A percentile compares a stretch with the other conserved stretches of the same genome.
These are phyloP conservation scores for Gymnopithys bicolor DNA, from an alignment of 2,797 vertebrate species.

Conservation along the genomic window DNA sequence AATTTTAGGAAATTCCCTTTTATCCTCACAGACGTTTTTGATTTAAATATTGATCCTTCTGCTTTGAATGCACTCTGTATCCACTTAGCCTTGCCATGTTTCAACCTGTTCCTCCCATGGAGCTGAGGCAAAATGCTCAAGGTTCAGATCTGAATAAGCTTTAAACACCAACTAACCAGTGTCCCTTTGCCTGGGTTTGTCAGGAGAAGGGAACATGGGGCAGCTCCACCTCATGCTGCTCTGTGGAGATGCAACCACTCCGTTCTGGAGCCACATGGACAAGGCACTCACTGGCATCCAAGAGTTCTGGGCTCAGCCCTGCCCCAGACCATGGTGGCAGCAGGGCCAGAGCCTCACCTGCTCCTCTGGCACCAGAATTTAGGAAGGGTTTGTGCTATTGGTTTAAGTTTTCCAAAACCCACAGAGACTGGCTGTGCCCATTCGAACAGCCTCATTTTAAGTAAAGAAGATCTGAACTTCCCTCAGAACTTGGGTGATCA, in stretches of 20 bases:
- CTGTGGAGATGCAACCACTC: accelerated
- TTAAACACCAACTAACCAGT: background rate
- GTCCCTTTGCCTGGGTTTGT: background rate
- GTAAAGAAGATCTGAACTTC: background rate
- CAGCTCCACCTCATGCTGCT: background rate
- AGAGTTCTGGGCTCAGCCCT: background rate
- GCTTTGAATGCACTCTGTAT: background rate
- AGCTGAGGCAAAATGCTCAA: background rate
- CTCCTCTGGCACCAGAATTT: background rate
- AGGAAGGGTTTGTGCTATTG: background rate
- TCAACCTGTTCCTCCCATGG: background rate
- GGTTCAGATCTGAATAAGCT: background rate
- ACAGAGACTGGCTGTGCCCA: background rate
- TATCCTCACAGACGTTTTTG: background rate
- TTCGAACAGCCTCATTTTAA: background rate
- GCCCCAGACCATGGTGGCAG: background rate
- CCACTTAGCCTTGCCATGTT: background rate
- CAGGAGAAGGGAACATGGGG: background rate
- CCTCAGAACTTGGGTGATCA: background rate
- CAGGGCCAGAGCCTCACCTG: background rate
- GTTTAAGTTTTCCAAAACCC: background rate
- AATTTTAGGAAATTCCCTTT: background rate
- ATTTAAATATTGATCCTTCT: background rate
- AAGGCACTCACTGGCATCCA: background rate
- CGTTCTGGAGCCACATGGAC: background rate